phyloP scores from a whole-genome alignment of 1,140 invertebrate species.

The Drosophila eugracilis region DNA sequence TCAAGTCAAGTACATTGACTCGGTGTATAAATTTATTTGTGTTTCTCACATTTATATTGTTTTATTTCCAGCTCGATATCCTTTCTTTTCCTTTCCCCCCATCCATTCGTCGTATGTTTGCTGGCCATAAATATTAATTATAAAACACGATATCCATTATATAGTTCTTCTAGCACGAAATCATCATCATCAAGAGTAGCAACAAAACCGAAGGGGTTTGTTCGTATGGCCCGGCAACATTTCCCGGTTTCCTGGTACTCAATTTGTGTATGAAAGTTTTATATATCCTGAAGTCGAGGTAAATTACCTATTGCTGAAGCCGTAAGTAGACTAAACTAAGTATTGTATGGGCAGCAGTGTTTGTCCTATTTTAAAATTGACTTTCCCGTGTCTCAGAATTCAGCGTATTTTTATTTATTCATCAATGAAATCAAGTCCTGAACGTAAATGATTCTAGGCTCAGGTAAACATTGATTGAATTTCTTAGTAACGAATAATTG shows the following conservation, averaged over 20 bases:
- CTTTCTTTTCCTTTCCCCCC: neutral
- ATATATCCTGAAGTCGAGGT: constrained; percentile 29
- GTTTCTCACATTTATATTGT: constrained; percentile 11
- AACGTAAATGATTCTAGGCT: neutral
- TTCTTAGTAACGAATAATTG: constrained; percentile 19
- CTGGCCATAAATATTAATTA: constrained; percentile 76
- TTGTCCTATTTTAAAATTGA: constrained; percentile 51
- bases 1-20: constrained; percentile 66
- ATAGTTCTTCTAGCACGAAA: constrained; percentile 49
- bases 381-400: constrained; percentile 3
- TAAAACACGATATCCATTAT: constrained; percentile 54
- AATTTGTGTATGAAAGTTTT: constrained; percentile 44
- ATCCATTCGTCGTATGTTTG: constrained; percentile 33
- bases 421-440: constrained; percentile 24
- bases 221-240: constrained; percentile 25
- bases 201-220: constrained; percentile 57
- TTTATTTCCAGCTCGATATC: constrained; percentile 4
- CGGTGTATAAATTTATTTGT: constrained; percentile 30
- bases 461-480: constrained; percentile 15
- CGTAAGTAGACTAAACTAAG: constrained; percentile 4
- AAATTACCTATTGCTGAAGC: constrained; percentile 20
- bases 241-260: constrained; percentile 55
- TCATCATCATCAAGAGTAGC: constrained; percentile 51
- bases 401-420: constrained; percentile 36
- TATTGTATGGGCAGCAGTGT: constrained; percentile 6